phyloP scores from a whole-genome alignment of 2,113 vertebrate genomes.

The Falcunculus frontatus region DNA sequence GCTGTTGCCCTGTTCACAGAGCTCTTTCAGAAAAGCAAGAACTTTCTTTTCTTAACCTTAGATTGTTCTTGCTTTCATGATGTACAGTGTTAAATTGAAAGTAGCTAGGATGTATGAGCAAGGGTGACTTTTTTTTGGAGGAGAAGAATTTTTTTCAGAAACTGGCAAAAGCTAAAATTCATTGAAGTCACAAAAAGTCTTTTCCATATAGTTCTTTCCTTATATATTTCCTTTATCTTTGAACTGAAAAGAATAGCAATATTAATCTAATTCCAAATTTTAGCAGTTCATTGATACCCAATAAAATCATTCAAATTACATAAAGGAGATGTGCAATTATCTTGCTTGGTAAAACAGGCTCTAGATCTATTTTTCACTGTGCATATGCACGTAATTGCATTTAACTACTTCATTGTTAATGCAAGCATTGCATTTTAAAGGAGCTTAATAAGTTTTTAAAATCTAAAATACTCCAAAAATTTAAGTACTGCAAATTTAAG shows the following conservation, averaged over 20 bases:
- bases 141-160: constrained; percentile 9
- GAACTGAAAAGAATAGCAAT: neutral
- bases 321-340: neutral
- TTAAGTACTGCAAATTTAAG: neutral
- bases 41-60: constrained; percentile 19
- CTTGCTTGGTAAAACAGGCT: neutral
- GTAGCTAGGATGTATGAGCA: neutral
- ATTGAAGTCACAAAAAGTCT: neutral
- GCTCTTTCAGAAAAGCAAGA: neutral
- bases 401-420: neutral
- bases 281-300: neutral
- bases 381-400: neutral
- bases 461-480: neutral
- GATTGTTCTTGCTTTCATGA: constrained; percentile 27
- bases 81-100: constrained; percentile 1
- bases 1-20: neutral
- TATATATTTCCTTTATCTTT: constrained; percentile 19
- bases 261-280: neutral
- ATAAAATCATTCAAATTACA: neutral
- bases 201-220: neutral
- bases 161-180: neutral
- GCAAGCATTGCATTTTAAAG: neutral
- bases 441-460: neutral
- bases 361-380: neutral
- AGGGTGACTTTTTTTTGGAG: neutral